Evolutionary conservation across 2,888 invertebrate species (phyloP).

Genomic region (Rhamphomyia laevipes): DNA sequence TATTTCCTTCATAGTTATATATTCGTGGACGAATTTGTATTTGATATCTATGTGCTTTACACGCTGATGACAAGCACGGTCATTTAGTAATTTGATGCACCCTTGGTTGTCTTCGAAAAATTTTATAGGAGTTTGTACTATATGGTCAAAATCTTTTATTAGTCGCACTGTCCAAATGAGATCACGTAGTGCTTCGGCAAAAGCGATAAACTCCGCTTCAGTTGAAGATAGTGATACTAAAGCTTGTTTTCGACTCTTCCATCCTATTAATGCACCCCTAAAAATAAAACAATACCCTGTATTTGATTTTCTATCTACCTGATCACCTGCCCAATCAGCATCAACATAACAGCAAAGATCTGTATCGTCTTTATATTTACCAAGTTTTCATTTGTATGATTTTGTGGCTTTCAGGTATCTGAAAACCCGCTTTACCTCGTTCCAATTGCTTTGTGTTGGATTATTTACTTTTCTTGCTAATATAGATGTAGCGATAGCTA

Average conservation of each 20-base stretch:
- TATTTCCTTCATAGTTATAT: neutral
- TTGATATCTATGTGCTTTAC: neutral
- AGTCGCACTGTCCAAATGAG: neutral
- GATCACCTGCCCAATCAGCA: conserved; percentile 22
- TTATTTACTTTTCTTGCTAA: conserved; percentile 9
- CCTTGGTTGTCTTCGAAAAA: neutral
- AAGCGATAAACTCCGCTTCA: neutral
- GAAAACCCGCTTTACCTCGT: conserved; percentile 9
- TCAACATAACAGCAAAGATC: neutral
- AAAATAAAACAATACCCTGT: conserved; percentile 18
- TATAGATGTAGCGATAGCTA: conserved; percentile 13
- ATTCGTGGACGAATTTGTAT: neutral
- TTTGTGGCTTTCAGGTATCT: conserved; percentile 15
- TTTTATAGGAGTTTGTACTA: neutral
- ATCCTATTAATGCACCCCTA: conserved; percentile 14
- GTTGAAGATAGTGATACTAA: neutral
- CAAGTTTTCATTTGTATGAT: neutral
- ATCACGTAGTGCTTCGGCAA: neutral
- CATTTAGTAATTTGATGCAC: neutral
- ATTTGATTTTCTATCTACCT: conserved; percentile 18
- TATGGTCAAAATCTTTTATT: neutral
- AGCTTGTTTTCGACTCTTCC: conserved; percentile 18
- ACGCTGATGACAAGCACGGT: neutral
- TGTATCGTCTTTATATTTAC: neutral
- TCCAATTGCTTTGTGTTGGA: conserved; percentile 7